Base-by-base conservation (phyloP, 92 coral and sea anemone species). In the Desmophyllum pertusum region DNA sequence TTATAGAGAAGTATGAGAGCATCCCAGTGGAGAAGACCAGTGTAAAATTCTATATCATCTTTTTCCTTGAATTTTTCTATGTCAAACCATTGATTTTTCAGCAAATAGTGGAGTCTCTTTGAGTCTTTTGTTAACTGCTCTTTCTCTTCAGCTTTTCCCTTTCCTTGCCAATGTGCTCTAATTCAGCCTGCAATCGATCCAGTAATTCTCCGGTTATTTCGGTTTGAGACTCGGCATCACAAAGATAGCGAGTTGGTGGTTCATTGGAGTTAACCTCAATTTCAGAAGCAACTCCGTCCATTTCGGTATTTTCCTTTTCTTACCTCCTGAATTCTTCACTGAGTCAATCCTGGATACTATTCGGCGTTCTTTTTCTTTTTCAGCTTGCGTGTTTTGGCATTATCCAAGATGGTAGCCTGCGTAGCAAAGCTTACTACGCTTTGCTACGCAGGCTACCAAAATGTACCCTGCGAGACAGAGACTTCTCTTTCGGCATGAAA, bases 31-130 rank as follows among this genome's bases (percentile, higher is more conserved):
- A 62, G 79, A 42, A 75, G 79, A 50, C 79, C 79, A 46, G 80
- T 51, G 80, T 75, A 51, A 75, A 41, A 81, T 66, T 67, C 86
- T 46, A 81, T 36, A 73, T 81, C 86, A 33, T 81, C 77, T 30
- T 68, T 70, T 39, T 81, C 86, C 79, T 81, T 81, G 50, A 67
- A 81, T 50, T 81, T 81, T 55, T 35, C 33, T 13, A 68, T 68
- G 65, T 70, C 79, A 81, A 81, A 70, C 42, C 42, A 31, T 27
- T 52, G 76, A 50, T 81, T 71, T 55, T 81, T 69, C 25, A 71
- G 3, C 40, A 45, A 19, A 39, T 66, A 31, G 23, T 68, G 33
- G 48, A 83, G 81, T 53, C 48, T 39, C 69, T 53, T 59, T 55
- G 66, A 76, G 41, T 76, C 80, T 33, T 10, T 33, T 72, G 51